These are phyloP conservation scores for Capromys pilorides DNA, from an alignment of 2,797 vertebrate genomes.

Conservation along the genomic window DNA sequence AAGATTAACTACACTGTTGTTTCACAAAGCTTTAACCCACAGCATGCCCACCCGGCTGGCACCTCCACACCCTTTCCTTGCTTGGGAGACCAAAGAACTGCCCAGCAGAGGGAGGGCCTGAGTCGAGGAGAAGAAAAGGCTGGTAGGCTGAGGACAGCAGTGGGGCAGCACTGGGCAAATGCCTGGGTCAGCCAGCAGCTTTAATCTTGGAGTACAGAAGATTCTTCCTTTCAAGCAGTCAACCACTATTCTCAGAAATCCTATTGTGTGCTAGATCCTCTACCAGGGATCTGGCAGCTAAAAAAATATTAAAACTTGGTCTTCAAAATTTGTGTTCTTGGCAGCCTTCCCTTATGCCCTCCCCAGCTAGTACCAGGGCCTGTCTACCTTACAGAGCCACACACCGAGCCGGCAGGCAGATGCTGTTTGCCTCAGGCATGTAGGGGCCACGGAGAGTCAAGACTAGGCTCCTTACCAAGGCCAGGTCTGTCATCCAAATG, in stretches of 20 bases:
- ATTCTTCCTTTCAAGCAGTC: constrained; percentile 44
- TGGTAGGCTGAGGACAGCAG: neutral
- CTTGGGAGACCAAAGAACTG: constrained; percentile 57
- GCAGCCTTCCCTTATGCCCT: neutral
- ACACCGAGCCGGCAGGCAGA: neutral
- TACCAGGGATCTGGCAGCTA: neutral
- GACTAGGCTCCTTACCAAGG: neutral
- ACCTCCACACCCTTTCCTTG: constrained; percentile 77
- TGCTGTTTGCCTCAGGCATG: neutral
- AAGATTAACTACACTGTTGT: constrained; percentile 78
- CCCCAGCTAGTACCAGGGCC: neutral
- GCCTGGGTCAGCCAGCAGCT: constrained; percentile 9
- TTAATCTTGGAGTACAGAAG: constrained; percentile 11
- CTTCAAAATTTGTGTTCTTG: neutral
- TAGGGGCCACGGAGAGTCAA: neutral
- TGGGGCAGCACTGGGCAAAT: neutral
- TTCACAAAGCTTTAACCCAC: constrained; percentile 77
- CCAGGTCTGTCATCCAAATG: neutral
- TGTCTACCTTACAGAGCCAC: neutral
- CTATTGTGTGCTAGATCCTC: neutral
- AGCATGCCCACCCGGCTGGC: constrained; percentile 71
- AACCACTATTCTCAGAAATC: neutral
- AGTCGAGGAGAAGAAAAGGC: constrained; percentile 71
- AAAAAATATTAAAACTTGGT: constrained; percentile 15
- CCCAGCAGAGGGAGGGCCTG: constrained; percentile 77